A percentile compares a stretch with the other conserved stretches of the same genome.
These are phyloP conservation scores for Bicyclus anynana DNA, from an alignment of 1,140 invertebrate species.

Conservation along the genomic window DNA sequence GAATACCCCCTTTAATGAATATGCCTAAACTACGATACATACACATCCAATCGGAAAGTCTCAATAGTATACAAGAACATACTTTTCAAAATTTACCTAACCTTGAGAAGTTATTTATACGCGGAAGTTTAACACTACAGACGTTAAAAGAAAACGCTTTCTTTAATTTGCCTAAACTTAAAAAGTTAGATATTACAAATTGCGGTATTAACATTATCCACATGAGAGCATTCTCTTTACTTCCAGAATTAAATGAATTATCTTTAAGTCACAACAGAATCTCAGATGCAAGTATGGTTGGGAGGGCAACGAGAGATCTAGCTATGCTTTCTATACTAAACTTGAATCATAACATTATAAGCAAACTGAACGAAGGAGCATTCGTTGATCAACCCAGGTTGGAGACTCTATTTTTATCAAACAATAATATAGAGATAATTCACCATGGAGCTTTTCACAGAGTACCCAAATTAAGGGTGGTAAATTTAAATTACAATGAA, in stretches of 20 bases:
- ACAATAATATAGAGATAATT: slow-evolving; percentile 86
- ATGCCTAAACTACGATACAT: slow-evolving; percentile 81
- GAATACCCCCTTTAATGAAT: slow-evolving; percentile 83
- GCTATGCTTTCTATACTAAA: slow-evolving; percentile 83
- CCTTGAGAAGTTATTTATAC: slow-evolving; percentile 86
- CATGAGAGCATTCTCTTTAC: slow-evolving; percentile 83
- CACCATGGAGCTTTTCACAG: slow-evolving; percentile 88
- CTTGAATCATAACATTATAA: slow-evolving; percentile 84
- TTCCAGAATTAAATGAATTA: slow-evolving; percentile 85
- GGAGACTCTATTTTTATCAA: slow-evolving; percentile 82
- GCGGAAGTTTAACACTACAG: slow-evolving; percentile 81
- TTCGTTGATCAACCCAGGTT: slow-evolving; percentile 88
- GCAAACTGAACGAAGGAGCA: slow-evolving; percentile 83
- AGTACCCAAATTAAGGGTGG: slow-evolving; percentile 83
- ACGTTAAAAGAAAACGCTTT: slow-evolving; percentile 85
- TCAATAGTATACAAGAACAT: slow-evolving; percentile 83
- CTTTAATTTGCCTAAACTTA: slow-evolving; percentile 84
- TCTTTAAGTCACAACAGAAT: slow-evolving; percentile 85
- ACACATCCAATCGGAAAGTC: slow-evolving; percentile 83
- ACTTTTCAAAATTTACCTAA: slow-evolving; percentile 85
- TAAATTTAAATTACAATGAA: slow-evolving; percentile 88
- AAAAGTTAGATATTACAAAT: slow-evolving; percentile 85
- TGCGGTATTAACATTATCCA: slow-evolving; percentile 90
- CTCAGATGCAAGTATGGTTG: slow-evolving; percentile 86
- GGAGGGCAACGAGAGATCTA: slow-evolving; percentile 85